A percentile compares a stretch with the other conserved stretches of the same genome.
Conservation (phyloP, 1,140 invertebrate genomes). For the Antheraea mylitta region DNA sequence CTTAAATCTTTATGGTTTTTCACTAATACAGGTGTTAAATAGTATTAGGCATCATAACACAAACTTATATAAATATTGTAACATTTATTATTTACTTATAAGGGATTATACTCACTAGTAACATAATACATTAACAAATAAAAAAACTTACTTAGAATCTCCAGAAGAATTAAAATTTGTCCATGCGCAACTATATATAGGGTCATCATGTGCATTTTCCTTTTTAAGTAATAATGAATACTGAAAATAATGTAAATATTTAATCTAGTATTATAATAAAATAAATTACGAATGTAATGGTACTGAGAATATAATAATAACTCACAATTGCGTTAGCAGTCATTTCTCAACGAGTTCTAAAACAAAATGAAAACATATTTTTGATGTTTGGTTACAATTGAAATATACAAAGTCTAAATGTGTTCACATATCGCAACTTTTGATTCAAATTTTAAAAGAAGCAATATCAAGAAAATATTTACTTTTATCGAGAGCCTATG, state of each 20-base stretch:
- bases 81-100: neutral
- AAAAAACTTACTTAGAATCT: conserved; percentile 64
- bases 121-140: neutral
- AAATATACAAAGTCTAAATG: no score
- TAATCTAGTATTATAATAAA: neutral
- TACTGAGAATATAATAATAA: conserved; percentile 7
- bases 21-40: no score
- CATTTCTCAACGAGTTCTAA: conserved; percentile 9
- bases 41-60: no score
- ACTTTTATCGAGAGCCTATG: no score
- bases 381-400: no score
- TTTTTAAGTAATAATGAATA: conserved; percentile 82
- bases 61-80: neutral
- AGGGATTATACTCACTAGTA: neutral
- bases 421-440: no score
- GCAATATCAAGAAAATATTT: no score
- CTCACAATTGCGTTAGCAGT: conserved; percentile 32
- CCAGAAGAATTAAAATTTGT: conserved; percentile 80
- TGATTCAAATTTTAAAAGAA: no score
- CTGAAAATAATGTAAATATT: conserved; percentile 36
- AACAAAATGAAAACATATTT: no score
- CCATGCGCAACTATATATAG: conserved; percentile 95
- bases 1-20: no score
- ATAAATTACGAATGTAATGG: neutral
- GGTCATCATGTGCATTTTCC: conserved; percentile 94